Conservation (phyloP, 2,888 invertebrate species). For the Sesia bembeciformis region DNA sequence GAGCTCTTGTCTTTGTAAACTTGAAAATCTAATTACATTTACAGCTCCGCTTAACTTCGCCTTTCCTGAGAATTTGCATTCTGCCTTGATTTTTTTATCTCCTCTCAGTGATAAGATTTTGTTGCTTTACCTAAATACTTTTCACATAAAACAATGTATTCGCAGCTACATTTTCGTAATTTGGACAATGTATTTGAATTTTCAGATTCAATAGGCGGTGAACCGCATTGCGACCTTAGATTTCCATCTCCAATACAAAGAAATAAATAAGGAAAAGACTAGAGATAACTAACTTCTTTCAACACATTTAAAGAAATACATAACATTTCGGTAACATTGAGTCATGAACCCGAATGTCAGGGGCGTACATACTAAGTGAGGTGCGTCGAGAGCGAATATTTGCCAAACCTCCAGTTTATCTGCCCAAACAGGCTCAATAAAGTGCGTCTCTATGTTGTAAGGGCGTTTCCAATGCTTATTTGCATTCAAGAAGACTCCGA, state of each 20-base stretch:
- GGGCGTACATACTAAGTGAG: conserved; percentile 1
- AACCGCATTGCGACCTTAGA: no score
- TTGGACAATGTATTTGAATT: background rate
- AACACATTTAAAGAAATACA: no score
- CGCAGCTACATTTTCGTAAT: background rate
- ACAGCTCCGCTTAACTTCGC: conserved; percentile 63
- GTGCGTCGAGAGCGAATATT: conserved; percentile 34
- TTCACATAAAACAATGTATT: conserved; percentile 6
- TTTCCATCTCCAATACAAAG: no score
- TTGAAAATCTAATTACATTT: conserved; percentile 74
- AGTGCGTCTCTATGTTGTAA: conserved; percentile 63
- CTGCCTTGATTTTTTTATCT: conserved; percentile 50
- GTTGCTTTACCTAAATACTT: conserved; percentile 7
- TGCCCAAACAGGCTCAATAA: conserved; percentile 60
- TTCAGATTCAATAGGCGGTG: background rate
- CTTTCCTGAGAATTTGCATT: conserved; percentile 63
- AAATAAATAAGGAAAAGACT: no score
- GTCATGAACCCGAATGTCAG: no score
- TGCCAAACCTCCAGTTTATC: conserved; percentile 47
- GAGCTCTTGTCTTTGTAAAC: conserved; percentile 71
- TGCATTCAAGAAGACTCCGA: conserved; percentile 67
- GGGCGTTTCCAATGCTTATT: conserved; percentile 70
- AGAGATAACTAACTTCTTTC: no score
- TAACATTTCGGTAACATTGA: no score
- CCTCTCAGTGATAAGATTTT: conserved; percentile 36